Conservation (phyloP, 2,113 vertebrate genomes). For the Strix aluco region DNA sequence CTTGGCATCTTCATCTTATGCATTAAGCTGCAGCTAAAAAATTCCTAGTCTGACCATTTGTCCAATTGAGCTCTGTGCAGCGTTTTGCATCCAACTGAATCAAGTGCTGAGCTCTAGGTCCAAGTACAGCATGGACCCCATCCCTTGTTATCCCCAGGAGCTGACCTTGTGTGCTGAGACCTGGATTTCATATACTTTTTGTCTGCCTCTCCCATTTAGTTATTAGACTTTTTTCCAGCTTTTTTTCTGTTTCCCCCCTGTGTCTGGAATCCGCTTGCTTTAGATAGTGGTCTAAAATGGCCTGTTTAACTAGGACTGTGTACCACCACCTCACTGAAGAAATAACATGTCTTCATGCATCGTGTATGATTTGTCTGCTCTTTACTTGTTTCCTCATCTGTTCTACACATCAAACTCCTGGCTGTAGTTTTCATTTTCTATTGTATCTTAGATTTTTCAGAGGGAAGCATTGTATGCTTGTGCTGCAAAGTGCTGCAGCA, state of each 20-base stretch:
- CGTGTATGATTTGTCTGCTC: neutral
- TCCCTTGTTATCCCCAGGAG: neutral
- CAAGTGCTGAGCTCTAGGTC: neutral
- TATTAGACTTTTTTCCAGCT: neutral
- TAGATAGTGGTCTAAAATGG: neutral
- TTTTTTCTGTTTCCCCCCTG: accelerated
- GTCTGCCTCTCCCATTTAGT: neutral
- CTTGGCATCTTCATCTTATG: neutral
- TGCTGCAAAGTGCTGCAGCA: neutral
- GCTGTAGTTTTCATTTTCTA: neutral
- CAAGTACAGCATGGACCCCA: accelerated
- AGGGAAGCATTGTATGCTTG: accelerated
- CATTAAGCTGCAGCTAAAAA: neutral
- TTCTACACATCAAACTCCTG: neutral
- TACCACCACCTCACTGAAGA: neutral
- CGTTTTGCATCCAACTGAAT: accelerated
- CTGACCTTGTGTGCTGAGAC: neutral
- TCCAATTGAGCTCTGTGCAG: neutral
- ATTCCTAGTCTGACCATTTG: neutral
- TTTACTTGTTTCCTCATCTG: neutral
- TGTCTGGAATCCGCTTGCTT: neutral
- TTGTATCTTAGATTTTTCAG: neutral
- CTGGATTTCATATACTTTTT: neutral
- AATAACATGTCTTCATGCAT: neutral
- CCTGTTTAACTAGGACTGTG: neutral